These are phyloP conservation scores for Zygaena filipendulae DNA, from an alignment of 2,888 invertebrate species.

Conservation along the genomic window DNA sequence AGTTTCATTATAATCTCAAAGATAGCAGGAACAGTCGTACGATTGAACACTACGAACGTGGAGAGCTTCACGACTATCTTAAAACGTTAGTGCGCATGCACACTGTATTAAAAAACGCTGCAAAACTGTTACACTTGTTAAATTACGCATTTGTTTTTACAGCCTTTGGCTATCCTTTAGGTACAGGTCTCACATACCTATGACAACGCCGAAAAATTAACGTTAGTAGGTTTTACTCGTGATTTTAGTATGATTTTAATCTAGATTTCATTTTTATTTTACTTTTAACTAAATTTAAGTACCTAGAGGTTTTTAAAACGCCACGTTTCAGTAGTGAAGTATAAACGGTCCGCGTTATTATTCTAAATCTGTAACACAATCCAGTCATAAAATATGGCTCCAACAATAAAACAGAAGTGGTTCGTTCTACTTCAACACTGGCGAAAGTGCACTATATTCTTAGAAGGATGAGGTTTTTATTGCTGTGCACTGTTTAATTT, in stretches of 20 bases:
- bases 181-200: too few species aligned
- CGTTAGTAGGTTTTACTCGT: too few species aligned
- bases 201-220: too few species aligned
- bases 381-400: slow-evolving; percentile 66
- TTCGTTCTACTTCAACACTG: slow-evolving; percentile 49
- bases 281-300: too few species aligned
- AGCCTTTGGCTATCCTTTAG: too few species aligned
- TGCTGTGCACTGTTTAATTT: slow-evolving; percentile 43
- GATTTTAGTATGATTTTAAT: too few species aligned
- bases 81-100: slow-evolving; percentile 27
- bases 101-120: too few species aligned
- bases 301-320: too few species aligned
- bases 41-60: slow-evolving; percentile 46
- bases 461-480: slow-evolving; percentile 52
- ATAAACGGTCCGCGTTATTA: slow-evolving; percentile 21
- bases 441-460: slow-evolving; percentile 57
- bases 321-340: slow-evolving; percentile 3
- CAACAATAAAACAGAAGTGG: slow-evolving; percentile 68
- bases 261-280: too few species aligned
- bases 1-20: slow-evolving; percentile 60
- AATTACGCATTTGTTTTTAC: too few species aligned
- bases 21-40: slow-evolving; percentile 57
- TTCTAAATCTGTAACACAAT: slow-evolving; percentile 66
- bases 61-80: slow-evolving; percentile 41
- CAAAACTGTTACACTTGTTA: too few species aligned